Evolutionary conservation across 2,113 vertebrate genomes (phyloP).

Genomic region (Thamnaconus septentrionalis): DNA sequence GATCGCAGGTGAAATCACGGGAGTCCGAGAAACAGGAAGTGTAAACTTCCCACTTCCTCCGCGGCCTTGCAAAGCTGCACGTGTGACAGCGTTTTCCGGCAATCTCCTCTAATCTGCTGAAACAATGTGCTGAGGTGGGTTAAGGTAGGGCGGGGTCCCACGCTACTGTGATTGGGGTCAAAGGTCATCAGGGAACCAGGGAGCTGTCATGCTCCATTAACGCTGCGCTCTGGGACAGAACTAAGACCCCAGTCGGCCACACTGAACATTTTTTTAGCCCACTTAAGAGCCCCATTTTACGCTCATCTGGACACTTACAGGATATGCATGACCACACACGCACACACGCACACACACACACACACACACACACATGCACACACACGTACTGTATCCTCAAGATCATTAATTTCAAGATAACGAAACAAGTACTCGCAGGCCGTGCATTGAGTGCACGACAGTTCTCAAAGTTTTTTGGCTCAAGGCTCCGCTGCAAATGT

Average conservation of each 20-base stretch:
- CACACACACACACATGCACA: not conserved
- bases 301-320: constrained; percentile 51
- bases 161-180: constrained; percentile 72
- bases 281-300: constrained; percentile 47
- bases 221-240: constrained; percentile 54
- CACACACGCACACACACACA: not conserved
- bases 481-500: too few relatives aligned
- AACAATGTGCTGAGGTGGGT: constrained; percentile 66
- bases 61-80: constrained; percentile 53
- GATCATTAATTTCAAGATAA: not conserved
- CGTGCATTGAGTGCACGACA: too few relatives aligned
- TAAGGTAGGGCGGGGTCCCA: constrained; percentile 55
- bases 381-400: constrained; percentile 15
- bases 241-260: constrained; percentile 50
- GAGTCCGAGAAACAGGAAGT: constrained; percentile 15
- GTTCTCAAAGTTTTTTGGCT: too few relatives aligned
- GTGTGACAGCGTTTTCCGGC: constrained; percentile 65
- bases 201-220: constrained; percentile 77
- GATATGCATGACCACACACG: constrained; percentile 41
- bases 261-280: constrained; percentile 36
- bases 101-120: constrained; percentile 68
- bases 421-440: too few relatives aligned
- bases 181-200: constrained; percentile 68
- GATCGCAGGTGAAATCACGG: too few relatives aligned
- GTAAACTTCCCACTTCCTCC: constrained; percentile 7